Evolutionary conservation across 1,140 invertebrate genomes (phyloP).

Genomic region (Philotrypesis tridentata): DNA sequence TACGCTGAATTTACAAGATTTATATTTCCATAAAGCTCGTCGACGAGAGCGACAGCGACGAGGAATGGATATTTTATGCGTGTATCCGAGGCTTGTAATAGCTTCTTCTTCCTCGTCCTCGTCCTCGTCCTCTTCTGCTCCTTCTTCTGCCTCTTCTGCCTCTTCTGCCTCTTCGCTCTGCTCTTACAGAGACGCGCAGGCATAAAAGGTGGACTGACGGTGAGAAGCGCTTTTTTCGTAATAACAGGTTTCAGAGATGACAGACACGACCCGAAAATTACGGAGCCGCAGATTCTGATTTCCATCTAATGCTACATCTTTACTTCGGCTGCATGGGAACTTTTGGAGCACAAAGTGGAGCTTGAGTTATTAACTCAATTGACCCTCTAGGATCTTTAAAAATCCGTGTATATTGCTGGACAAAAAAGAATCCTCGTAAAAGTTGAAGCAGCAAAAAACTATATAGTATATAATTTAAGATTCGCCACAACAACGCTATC

Average conservation of each 20-base stretch:
- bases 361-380: not conserved
- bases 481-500: no score
- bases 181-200: not conserved
- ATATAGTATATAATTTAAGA: no score
- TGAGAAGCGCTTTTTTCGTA: conserved; percentile 27
- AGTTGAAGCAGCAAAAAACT: no score
- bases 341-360: not conserved
- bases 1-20: conserved; percentile 44
- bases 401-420: no score
- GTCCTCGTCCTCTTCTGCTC: not conserved
- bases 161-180: not conserved
- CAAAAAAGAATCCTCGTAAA: no score
- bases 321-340: not conserved
- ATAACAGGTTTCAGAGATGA: conserved; percentile 30
- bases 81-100: conserved; percentile 14
- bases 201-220: not conserved
- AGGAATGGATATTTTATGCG: conserved; percentile 25
- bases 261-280: conserved; percentile 22
- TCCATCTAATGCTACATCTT: not conserved
- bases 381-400: no score
- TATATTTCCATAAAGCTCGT: conserved; percentile 34
- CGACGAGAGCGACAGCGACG: not conserved
- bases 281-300: conserved; percentile 7
- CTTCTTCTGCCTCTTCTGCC: not conserved
- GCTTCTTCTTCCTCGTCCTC: conserved; percentile 24